Conservation (phyloP, 2,113 vertebrate species). For the Trichechus manatus region DNA sequence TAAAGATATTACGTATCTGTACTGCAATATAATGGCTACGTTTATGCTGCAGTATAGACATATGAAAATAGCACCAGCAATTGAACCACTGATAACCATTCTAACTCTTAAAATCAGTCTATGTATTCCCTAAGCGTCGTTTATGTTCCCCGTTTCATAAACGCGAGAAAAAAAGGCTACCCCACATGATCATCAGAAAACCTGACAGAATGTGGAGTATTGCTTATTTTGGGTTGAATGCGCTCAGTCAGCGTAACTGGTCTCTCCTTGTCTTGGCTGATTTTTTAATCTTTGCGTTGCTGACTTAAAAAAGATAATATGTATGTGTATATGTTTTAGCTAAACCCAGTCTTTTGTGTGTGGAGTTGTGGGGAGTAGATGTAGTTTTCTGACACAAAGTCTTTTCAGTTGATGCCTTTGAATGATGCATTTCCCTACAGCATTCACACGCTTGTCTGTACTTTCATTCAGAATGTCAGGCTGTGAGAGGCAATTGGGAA, state of each 20-base stretch:
- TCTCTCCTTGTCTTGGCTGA: neutral
- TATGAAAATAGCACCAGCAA: neutral
- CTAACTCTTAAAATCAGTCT: neutral
- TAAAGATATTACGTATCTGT: neutral
- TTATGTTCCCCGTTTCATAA: neutral
- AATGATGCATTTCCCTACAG: rapidly evolving
- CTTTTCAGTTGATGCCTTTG: neutral
- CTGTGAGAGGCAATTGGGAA: neutral
- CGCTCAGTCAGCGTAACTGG: rapidly evolving
- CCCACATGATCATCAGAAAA: rapidly evolving
- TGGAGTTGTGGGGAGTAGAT: neutral
- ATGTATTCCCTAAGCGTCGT: neutral
- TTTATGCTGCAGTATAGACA: rapidly evolving
- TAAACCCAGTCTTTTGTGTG: neutral
- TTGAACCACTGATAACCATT: neutral
- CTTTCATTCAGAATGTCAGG: neutral
- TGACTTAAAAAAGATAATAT: neutral
- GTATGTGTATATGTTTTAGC: rapidly evolving
- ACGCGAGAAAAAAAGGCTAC: neutral
- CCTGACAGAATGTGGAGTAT: neutral
- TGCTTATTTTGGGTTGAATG: rapidly evolving
- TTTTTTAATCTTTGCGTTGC: too few relatives aligned
- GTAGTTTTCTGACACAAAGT: rapidly evolving
- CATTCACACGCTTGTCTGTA: neutral
- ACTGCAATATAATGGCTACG: neutral